A percentile compares a stretch with the other conserved stretches of the same genome.
Evolutionary conservation across 2,888 invertebrate genomes (phyloP).

Genomic region (Panzeria rudis): DNA sequence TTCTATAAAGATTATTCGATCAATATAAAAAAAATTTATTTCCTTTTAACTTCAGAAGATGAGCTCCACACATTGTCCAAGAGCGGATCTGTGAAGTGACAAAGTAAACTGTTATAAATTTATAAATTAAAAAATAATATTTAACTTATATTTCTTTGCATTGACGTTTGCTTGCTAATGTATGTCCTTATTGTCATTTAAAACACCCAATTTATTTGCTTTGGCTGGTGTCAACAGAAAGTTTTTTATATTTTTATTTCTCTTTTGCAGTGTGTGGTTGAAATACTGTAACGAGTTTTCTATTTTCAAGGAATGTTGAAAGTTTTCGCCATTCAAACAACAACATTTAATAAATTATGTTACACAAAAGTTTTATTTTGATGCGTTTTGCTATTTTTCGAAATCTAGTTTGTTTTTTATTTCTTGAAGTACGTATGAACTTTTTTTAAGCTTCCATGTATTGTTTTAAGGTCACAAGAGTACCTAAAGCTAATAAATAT

Average conservation of each 20-base stretch:
- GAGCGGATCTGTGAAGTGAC: too few relatives aligned
- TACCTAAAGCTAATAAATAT: conserved; percentile 69
- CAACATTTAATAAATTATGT: conserved; percentile 51
- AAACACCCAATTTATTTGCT: background rate
- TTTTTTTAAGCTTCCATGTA: conserved; percentile 22
- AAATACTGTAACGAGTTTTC: background rate
- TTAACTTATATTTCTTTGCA: conserved; percentile 14
- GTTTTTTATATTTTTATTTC: background rate
- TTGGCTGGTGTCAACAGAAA: background rate
- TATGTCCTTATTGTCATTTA: background rate
- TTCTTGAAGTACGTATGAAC: conserved; percentile 26
- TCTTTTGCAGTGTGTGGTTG: background rate
- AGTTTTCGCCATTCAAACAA: background rate
- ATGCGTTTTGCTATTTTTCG: conserved; percentile 48
- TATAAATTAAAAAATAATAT: background rate
- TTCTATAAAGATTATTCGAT: too few relatives aligned
- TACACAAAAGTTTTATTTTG: conserved; percentile 50
- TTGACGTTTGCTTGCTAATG: background rate
- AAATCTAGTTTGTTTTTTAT: conserved; percentile 15
- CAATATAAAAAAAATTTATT: too few relatives aligned
- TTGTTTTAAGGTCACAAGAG: conserved; percentile 59
- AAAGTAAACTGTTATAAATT: background rate
- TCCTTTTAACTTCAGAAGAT: too few relatives aligned
- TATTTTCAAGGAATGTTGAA: conserved; percentile 24
- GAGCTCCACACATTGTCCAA: too few relatives aligned